Conservation (phyloP, 2,113 vertebrate genomes). For the Opisthocomus hoazin region DNA sequence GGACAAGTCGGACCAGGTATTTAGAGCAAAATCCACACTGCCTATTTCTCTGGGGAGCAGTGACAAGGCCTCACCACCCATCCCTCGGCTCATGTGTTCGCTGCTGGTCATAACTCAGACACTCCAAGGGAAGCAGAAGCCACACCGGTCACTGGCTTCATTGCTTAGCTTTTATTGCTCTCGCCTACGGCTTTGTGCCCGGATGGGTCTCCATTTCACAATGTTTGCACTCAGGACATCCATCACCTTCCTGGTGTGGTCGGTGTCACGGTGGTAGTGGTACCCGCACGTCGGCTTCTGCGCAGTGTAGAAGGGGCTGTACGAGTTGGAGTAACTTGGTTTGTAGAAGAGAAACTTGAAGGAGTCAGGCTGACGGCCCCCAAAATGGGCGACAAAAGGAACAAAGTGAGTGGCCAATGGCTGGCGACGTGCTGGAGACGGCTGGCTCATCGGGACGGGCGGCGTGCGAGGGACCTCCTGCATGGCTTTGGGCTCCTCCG, state of each 20-base stretch:
- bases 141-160: accelerated
- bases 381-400: neutral
- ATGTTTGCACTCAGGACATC: neutral
- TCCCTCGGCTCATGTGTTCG: accelerated
- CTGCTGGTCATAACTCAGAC: accelerated
- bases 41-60: neutral
- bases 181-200: accelerated
- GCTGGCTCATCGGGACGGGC: accelerated
- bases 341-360: conserved; percentile 56
- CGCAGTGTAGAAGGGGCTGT: conserved; percentile 67
- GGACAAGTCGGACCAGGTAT: accelerated
- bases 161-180: neutral
- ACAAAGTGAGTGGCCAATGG: neutral
- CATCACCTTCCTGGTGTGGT: conserved; percentile 40
- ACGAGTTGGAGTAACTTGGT: conserved; percentile 23
- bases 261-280: neutral
- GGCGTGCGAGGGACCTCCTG: accelerated
- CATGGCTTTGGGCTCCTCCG: neutral
- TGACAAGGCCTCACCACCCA: neutral
- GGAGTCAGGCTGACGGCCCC: neutral
- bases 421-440: neutral
- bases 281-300: conserved; percentile 65
- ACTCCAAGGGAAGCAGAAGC: accelerated
- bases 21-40: neutral
- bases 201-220: conserved; percentile 24